Base-by-base conservation (phyloP, 37 sponge, comb jelly and placozoan genomes). In the Bolinopsis microptera region DNA sequence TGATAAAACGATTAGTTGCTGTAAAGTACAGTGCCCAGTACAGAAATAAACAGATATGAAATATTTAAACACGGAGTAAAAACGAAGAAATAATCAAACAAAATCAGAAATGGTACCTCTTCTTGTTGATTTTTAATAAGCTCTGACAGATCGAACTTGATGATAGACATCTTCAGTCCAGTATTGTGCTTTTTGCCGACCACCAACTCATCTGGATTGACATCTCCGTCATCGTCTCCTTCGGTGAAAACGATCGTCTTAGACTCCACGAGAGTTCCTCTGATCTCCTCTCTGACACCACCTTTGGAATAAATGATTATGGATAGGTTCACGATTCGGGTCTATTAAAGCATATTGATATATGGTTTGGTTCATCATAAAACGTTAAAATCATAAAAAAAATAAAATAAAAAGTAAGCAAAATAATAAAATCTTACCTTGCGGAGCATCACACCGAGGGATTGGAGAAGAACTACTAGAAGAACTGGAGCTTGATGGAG, bases 401-500 rank as follows among this genome's bases (percentile, higher is more conserved):
- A n/a, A n/a, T n/a, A n/a, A n/a, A n/a, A n/a, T n/a, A n/a, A n/a
- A n/a, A n/a, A n/a, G n/a, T n/a, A n/a, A n/a, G n/a, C n/a, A n/a
- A n/a, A n/a, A n/a, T n/a, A n/a, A n/a, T n/a, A n/a, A n/a, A n/a
- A 48, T 48, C 61, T 48, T 18, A 48, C 61, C 61, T 48, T 48
- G 61, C 5, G 61, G 61, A 13, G 61, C 61, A 18, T 48, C 61
- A 48, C 61, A 48, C 9, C 5, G 61, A 18, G 5, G 61, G 75
- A 30, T 24, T 35, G 36, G 24, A 0, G 90, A 41, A 26, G 90
- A 41, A 16, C 61, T 86, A 16, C 38, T 36, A 39, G 90, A 38
- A 86, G 90, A 28, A 86, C 25, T 86, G 32, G 90, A 39, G 90
- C 90, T 86, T 35, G 27, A 27, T 40, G 90, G 21, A 9, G 80